Percentiles rank a stretch among this genome's conserved stretches.
Conservation (phyloP, 2,113 vertebrate genomes). For the Epinephelus lanceolatus region DNA sequence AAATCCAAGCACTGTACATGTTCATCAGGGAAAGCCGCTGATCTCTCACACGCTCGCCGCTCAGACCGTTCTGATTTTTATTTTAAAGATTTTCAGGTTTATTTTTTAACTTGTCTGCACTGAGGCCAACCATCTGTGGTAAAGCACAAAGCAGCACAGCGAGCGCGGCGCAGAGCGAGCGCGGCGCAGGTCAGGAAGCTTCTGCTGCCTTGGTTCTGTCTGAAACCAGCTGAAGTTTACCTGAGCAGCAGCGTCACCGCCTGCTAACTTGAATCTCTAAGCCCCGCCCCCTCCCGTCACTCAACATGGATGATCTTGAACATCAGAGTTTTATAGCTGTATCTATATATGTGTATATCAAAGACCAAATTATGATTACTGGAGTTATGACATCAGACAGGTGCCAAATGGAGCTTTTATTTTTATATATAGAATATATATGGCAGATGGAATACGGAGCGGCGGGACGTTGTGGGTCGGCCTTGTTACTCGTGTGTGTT, state of each 20-base stretch:
- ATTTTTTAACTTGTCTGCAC: constrained; percentile 80
- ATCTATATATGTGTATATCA: constrained; percentile 76
- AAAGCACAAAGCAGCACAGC: constrained; percentile 61
- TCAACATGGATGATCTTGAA: constrained; percentile 58
- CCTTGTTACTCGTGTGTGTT: constrained; percentile 34
- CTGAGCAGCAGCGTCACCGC: constrained; percentile 79
- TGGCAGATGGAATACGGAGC: constrained; percentile 71
- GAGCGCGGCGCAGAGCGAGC: background rate
- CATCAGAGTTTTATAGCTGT: constrained; percentile 70
- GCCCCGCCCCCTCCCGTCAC: constrained; percentile 23
- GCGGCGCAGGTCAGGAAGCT: constrained; percentile 40
- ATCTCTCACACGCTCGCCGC: constrained; percentile 77
- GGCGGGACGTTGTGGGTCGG: constrained; percentile 83
- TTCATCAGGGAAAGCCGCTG: constrained; percentile 59
- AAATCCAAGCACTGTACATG: constrained; percentile 51
- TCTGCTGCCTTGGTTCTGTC: background rate
- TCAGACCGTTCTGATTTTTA: constrained; percentile 29
- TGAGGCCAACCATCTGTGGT: constrained; percentile 82
- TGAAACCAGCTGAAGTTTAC: background rate
- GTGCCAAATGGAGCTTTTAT: constrained; percentile 66
- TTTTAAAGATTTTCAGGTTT: constrained; percentile 67
- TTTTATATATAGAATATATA: constrained; percentile 69
- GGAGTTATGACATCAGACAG: constrained; percentile 72
- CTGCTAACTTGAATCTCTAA: constrained; percentile 85
- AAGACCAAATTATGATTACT: constrained; percentile 82